Percentiles rank a stretch among this genome's conserved stretches.
Evolutionary conservation across 2,888 invertebrate genomes (phyloP).

Genomic region (Apodemia duryi): DNA sequence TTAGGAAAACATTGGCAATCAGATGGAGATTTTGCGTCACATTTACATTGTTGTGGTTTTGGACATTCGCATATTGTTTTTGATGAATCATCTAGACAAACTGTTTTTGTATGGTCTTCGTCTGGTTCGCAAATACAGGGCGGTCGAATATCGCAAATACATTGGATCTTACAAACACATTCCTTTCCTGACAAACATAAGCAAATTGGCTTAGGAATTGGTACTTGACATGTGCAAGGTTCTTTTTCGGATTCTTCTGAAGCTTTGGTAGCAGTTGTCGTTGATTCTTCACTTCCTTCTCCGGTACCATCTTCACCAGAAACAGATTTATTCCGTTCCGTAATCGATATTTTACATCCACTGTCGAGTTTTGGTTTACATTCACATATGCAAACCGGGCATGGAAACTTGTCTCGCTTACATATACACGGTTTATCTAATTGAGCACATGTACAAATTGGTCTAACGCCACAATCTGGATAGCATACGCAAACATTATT

Average conservation of each 20-base stretch:
- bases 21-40: constrained; percentile 35
- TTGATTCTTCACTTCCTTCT: constrained; percentile 22
- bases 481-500: constrained; percentile 53
- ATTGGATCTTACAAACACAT: constrained; percentile 49
- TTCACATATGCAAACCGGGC: constrained; percentile 54
- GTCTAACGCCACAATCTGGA: constrained; percentile 45
- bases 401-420: constrained; percentile 47
- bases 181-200: constrained; percentile 48
- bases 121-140: constrained; percentile 52
- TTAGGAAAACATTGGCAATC: constrained; percentile 52
- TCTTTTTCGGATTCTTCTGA: constrained; percentile 31
- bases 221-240: constrained; percentile 56
- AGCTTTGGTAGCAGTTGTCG: constrained; percentile 23
- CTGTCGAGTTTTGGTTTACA: constrained; percentile 38
- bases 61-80: constrained; percentile 52
- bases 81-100: constrained; percentile 43
- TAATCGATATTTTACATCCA: constrained; percentile 26
- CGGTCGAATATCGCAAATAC: constrained; percentile 51
- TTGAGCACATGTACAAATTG: constrained; percentile 51
- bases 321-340: constrained; percentile 24
- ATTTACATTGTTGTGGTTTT: constrained; percentile 43
- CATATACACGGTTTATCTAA: constrained; percentile 63
- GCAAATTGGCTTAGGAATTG: constrained; percentile 42
- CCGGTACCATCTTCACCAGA: constrained; percentile 27
- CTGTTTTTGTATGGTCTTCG: constrained; percentile 33